phyloP scores from a whole-genome alignment of 1,140 invertebrate genomes.

The Hormaphis cornu region DNA sequence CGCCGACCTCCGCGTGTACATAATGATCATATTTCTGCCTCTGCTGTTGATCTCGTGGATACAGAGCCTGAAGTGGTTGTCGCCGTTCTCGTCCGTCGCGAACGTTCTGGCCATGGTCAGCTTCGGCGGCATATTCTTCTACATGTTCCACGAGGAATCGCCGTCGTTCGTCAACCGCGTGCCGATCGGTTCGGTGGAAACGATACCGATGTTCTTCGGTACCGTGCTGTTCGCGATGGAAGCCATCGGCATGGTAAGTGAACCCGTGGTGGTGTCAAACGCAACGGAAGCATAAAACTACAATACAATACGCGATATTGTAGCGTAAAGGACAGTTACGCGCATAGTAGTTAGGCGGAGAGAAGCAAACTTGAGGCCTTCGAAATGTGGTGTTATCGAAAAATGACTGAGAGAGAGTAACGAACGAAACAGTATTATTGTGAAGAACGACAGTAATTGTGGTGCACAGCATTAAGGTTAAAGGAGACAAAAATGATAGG shows the following conservation, averaged over 20 bases:
- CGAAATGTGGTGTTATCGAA: too few relatives aligned
- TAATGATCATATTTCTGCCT: conserved; percentile 52
- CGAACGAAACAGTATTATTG: too few relatives aligned
- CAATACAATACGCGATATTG: too few relatives aligned
- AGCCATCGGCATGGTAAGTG: conserved; percentile 56
- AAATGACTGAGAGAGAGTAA: too few relatives aligned
- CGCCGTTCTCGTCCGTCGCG: conserved; percentile 64
- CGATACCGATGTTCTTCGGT: conserved; percentile 55
- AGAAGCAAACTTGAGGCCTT: too few relatives aligned
- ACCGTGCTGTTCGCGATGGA: conserved; percentile 58
- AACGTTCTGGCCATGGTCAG: conserved; percentile 55
- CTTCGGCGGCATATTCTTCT: conserved; percentile 59
- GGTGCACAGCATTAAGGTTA: too few relatives aligned
- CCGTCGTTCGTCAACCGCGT: conserved; percentile 44
- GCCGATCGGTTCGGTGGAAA: conserved; percentile 43
- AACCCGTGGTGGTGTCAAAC: too few relatives aligned
- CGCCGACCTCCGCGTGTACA: conserved; percentile 46
- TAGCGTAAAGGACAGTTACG: too few relatives aligned
- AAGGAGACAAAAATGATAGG: too few relatives aligned
- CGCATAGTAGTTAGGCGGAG: too few relatives aligned
- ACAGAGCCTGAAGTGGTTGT: conserved; percentile 60
- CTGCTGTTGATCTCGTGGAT: conserved; percentile 61
- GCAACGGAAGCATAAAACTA: too few relatives aligned
- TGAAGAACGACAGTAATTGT: too few relatives aligned
- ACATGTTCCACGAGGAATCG: conserved; percentile 54